These are phyloP conservation scores for Helicolenus hilgendorfi DNA, from an alignment of 2,797 vertebrate species.

Conservation along the genomic window DNA sequence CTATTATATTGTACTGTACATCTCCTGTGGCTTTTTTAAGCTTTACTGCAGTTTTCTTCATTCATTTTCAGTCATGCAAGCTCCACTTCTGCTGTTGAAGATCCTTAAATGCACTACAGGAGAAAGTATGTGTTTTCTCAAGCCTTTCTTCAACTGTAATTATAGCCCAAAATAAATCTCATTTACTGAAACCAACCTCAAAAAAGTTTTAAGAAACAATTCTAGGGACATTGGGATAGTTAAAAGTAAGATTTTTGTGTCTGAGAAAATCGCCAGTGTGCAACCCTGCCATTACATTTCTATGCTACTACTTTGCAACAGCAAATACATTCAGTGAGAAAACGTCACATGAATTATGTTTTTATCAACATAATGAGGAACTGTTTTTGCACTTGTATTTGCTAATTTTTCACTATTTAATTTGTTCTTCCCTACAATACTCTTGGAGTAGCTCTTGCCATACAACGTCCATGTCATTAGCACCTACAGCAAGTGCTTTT, in stretches of 20 bases:
- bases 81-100: not conserved
- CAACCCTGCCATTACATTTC: not conserved
- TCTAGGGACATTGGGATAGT: not conserved
- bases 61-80: not conserved
- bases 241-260: not conserved
- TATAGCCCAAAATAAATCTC: not conserved
- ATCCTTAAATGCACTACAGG: not conserved
- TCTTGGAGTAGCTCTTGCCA: not conserved
- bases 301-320: not conserved
- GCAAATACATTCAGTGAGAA: not conserved
- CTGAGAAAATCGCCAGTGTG: not conserved
- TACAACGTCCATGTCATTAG: not conserved
- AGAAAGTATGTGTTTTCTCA: not conserved
- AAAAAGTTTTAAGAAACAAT: not conserved
- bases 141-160: not conserved
- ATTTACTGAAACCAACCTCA: not conserved
- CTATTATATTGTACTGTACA: not conserved
- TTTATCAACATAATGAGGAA: not conserved
- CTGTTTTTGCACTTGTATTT: not conserved
- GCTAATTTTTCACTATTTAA: not conserved
- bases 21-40: slow-evolving; percentile 10
- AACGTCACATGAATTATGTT: not conserved
- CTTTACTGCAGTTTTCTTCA: slow-evolving; percentile 9
- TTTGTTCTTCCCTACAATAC: not conserved
- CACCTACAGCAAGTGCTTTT: not conserved